Percentiles rank a stretch among this genome's conserved stretches.
Evolutionary conservation across 2,113 vertebrate species (phyloP).

Genomic region (Hassar affinis): DNA sequence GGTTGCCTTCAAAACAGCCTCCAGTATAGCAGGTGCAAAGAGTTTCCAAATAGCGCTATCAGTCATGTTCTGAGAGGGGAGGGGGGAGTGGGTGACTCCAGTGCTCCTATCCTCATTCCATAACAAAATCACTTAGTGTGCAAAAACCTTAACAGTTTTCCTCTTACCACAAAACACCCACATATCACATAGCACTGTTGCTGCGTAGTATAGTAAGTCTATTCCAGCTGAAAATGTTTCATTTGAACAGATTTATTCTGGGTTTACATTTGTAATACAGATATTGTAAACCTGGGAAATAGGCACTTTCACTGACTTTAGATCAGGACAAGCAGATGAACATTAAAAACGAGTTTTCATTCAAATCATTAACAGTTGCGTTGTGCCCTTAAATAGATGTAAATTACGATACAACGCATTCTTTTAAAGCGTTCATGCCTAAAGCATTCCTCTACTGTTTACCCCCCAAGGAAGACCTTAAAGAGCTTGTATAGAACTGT

Average conservation of each 20-base stretch:
- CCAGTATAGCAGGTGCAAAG: constrained; percentile 52
- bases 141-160: constrained; percentile 41
- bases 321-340: not conserved
- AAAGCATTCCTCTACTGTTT: not conserved
- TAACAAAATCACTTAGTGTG: constrained; percentile 46
- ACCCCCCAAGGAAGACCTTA: not conserved
- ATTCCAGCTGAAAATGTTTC: not conserved
- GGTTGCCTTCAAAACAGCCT: constrained; percentile 43
- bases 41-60: constrained; percentile 50
- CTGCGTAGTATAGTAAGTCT: not conserved
- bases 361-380: not conserved
- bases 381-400: not conserved
- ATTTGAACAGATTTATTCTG: not conserved
- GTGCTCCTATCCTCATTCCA: constrained; percentile 31
- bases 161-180: constrained; percentile 30
- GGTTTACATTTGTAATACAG: not conserved
- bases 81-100: not conserved
- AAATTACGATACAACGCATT: not conserved
- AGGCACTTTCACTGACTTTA: not conserved
- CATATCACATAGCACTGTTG: not conserved
- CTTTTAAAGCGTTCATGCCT: not conserved
- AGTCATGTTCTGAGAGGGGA: constrained; percentile 46
- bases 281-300: not conserved
- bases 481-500: not conserved
- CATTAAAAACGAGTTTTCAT: not conserved